Evolutionary conservation across 1,140 invertebrate genomes (phyloP).

Genomic region (Hypothenemus hampei): DNA sequence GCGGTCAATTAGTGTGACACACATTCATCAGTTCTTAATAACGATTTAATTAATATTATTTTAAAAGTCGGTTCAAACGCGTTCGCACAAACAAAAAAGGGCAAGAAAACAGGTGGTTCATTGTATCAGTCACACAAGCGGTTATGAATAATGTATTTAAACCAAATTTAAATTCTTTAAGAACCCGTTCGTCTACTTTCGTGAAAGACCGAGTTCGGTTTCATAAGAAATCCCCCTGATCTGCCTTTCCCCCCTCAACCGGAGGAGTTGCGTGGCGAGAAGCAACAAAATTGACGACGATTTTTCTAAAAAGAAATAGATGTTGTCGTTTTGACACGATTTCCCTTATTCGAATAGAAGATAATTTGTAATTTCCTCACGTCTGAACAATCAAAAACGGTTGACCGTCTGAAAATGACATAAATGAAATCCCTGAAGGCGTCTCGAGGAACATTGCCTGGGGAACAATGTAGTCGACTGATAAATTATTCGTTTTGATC

Average conservation of each 20-base stretch:
- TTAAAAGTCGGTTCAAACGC: constrained; percentile 1
- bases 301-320: too few species aligned
- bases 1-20: constrained; percentile 20
- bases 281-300: too few species aligned
- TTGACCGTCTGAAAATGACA: constrained; percentile 14
- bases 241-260: too few species aligned
- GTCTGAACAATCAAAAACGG: constrained; percentile 17
- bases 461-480: constrained; percentile 27
- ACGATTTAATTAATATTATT: constrained; percentile 23
- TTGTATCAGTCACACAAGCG: constrained; percentile 11
- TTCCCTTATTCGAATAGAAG: too few species aligned
- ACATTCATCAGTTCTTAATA: constrained; percentile 17
- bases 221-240: too few species aligned
- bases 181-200: constrained; percentile 23
- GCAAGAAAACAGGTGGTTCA: constrained; percentile 23
- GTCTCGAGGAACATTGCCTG: constrained; percentile 20
- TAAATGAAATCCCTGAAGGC: constrained; percentile 20
- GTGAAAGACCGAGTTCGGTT: constrained; percentile 22
- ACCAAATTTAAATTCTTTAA: constrained; percentile 27
- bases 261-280: too few species aligned
- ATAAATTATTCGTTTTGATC: constrained; percentile 29
- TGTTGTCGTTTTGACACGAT: too few species aligned
- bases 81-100: constrained; percentile 18
- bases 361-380: constrained; percentile 14
- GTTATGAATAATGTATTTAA: constrained; percentile 27